Base-by-base conservation (phyloP, 2,113 vertebrate species). In the Seriola quinqueradiata region DNA sequence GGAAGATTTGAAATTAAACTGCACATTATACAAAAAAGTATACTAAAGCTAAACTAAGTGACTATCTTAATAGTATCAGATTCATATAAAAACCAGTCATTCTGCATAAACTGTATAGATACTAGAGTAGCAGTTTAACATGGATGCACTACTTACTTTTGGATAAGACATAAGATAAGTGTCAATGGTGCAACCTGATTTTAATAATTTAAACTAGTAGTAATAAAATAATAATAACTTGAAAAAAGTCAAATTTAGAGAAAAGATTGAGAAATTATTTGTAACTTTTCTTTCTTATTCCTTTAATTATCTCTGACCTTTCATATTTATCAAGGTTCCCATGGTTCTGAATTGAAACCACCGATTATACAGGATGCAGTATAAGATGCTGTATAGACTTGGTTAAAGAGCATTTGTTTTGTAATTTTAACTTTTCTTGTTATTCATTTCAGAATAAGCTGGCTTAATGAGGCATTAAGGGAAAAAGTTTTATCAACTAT, bases 371-470 rank as follows among this genome's bases (percentile, higher is more conserved):
- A 12, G 23, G 5, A 12, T 57, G 23, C 23, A 57, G n/a, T n/a
- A 68, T 12, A 34, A 36, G 48, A 5, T 61, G 48, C 40, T 13
- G 38, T 32, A 64, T 42, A 32, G 1, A 8, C 10, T 25, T 61
- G 10, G 6, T 38, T 46, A 19, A 0, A 46, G 19, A 61, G 3
- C 32, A 61, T 75, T 42, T 65, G 17, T 54, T 4, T 25, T 36
- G 19, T 25, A 2, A 57, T 75, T 60, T 74, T 5, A 55, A 32
- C 25, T 40, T 65, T 69, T 59, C 38, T 32, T n/a, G 1, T 42
- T 38, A 19, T 68, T 64, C 32, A 25, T 78, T 36, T 58, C 34
- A 17, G 38, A 77, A 80, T 61, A 1, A 21, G 42, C 12, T 28
- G 16, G 50, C 44, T 59, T 36, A 38, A 70, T 63, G 23, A 70